A percentile compares a stretch with the other conserved stretches of the same genome.
Evolutionary conservation across 2,113 vertebrate genomes (phyloP).

Genomic region (Argyrosomus japonicus): DNA sequence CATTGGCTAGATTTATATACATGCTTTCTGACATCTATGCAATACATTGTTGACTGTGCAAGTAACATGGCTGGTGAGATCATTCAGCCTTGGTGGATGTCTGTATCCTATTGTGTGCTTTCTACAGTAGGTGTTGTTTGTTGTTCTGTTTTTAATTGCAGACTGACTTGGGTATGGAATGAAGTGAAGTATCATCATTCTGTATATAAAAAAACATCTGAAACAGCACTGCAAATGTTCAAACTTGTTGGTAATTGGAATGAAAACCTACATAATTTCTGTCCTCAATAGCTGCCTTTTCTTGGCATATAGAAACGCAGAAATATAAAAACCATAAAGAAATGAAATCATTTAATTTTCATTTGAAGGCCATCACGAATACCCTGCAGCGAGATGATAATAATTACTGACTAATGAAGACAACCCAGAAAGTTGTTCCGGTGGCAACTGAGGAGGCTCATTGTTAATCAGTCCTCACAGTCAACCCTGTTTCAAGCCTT

Average conservation of each 20-base stretch:
- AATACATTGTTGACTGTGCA: neutral
- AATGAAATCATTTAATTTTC: neutral
- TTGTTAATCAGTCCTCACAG: slow-evolving; percentile 2
- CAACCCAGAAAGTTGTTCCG: neutral
- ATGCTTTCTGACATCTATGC: neutral
- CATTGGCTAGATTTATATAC: neutral
- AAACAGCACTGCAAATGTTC: neutral
- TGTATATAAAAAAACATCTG: neutral
- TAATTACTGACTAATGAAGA: neutral
- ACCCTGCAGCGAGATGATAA: neutral
- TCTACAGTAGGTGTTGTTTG: neutral
- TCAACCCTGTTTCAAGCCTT: neutral
- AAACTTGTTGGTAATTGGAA: neutral
- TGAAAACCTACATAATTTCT: neutral
- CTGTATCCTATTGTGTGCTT: neutral
- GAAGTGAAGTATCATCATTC: neutral
- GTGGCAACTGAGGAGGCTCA: neutral
- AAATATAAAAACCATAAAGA: neutral
- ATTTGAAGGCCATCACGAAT: neutral
- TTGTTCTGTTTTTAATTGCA: neutral
- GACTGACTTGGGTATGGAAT: neutral
- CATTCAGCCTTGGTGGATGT: neutral
- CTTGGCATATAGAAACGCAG: neutral
- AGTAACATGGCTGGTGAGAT: neutral
- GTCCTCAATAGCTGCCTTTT: neutral